Percentiles rank a stretch among this genome's conserved stretches.
These are phyloP conservation scores for Jacana jacana DNA, from an alignment of 2,113 vertebrate species.

Conservation along the genomic window DNA sequence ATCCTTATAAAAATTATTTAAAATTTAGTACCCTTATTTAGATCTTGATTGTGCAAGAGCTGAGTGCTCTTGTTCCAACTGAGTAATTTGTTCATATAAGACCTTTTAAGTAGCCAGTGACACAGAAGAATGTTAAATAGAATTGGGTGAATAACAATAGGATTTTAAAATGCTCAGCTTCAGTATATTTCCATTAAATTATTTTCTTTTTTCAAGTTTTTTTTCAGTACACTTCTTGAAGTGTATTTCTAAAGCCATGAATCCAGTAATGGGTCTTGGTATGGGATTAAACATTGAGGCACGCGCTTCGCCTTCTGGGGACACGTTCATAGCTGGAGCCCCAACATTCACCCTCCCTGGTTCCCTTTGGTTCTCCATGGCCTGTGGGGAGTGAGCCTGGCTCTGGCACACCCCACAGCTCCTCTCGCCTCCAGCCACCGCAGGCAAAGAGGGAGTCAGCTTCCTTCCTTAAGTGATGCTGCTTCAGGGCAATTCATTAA, in stretches of 20 bases:
- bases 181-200: slow-evolving; percentile 12
- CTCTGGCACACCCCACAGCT: not conserved
- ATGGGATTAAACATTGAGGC: not conserved
- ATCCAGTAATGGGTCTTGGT: not conserved
- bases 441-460: not conserved
- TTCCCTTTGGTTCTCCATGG: not conserved
- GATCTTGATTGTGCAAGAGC: slow-evolving; percentile 6
- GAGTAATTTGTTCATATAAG: slow-evolving; percentile 32
- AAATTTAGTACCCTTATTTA: slow-evolving; percentile 2
- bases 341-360: not conserved
- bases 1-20: not conserved
- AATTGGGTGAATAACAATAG: slow-evolving; percentile 37
- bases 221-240: not conserved
- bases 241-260: not conserved
- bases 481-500: not conserved
- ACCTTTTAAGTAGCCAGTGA: slow-evolving; percentile 44
- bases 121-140: slow-evolving; percentile 42
- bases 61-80: slow-evolving; percentile 23
- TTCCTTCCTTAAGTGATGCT: not conserved
- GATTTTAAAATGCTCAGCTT: slow-evolving; percentile 20
- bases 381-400: rapidly evolving
- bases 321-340: not conserved
- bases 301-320: not conserved
- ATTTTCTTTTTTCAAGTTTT: not conserved
- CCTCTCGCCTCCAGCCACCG: rapidly evolving